phyloP scores from a whole-genome alignment of 2,888 invertebrate species.

The Ethmia dodecea region DNA sequence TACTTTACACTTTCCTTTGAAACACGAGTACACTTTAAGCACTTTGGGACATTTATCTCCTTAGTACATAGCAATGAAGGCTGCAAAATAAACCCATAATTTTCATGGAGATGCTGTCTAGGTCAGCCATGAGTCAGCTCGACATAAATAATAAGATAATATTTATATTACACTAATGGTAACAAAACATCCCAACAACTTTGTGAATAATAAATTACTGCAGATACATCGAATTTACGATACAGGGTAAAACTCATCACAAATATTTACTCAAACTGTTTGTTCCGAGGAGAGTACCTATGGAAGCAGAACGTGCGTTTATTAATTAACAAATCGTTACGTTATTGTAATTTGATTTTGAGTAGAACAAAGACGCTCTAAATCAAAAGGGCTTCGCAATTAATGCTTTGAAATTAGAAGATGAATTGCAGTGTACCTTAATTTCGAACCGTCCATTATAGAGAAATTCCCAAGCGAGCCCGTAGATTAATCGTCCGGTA shows the following conservation, averaged over 20 bases:
- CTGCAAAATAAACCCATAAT: too few relatives aligned
- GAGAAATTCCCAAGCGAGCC: slow-evolving; percentile 24
- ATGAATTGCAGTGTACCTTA: slow-evolving; percentile 21
- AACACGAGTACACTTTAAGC: slow-evolving; percentile 19
- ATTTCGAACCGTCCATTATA: slow-evolving; percentile 28
- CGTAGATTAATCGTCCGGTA: slow-evolving; percentile 46
- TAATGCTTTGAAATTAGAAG: slow-evolving; percentile 28
- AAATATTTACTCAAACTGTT: too few relatives aligned
- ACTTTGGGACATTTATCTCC: too few relatives aligned
- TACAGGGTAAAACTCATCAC: background rate
- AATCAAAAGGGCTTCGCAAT: slow-evolving; percentile 27
- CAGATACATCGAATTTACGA: slow-evolving; percentile 4
- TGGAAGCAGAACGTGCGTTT: slow-evolving; percentile 1
- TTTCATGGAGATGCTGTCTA: too few relatives aligned
- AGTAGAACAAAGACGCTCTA: slow-evolving; percentile 18
- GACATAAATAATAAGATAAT: too few relatives aligned
- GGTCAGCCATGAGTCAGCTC: too few relatives aligned
- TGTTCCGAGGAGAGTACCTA: too few relatives aligned
- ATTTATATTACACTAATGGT: slow-evolving; percentile 15
- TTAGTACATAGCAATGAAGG: too few relatives aligned
- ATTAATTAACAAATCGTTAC: slow-evolving; percentile 6
- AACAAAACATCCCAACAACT: slow-evolving; percentile 9
- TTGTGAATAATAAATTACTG: slow-evolving; percentile 6
- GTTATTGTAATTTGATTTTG: slow-evolving; percentile 5
- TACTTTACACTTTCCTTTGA: slow-evolving; percentile 14